A percentile compares a stretch with the other conserved stretches of the same genome.
Conservation (phyloP, 2,113 vertebrate species). For the Boulengeromyrus knoepffleri region DNA sequence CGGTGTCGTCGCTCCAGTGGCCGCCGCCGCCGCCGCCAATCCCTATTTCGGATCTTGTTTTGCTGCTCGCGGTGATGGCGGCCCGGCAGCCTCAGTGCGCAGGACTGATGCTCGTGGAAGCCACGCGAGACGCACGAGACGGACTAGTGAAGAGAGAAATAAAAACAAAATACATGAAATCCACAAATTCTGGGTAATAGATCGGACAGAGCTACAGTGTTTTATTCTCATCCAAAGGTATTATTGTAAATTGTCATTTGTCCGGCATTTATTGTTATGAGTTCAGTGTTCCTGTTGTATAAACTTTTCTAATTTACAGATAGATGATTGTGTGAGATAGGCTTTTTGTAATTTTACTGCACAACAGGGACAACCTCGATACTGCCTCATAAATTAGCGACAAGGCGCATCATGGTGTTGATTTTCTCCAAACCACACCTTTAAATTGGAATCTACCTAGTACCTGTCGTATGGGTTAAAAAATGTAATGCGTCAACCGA, state of each 20-base stretch:
- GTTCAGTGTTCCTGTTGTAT: neutral
- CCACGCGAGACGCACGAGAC: neutral
- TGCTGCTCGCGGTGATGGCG: slow-evolving; percentile 52
- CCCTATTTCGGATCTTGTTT: slow-evolving; percentile 44
- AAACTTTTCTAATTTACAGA: neutral
- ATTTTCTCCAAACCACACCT: neutral
- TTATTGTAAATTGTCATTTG: neutral
- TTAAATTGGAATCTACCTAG: neutral
- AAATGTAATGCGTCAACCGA: neutral
- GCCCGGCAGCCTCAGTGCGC: slow-evolving; percentile 25
- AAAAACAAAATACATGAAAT: neutral
- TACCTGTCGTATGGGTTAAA: neutral
- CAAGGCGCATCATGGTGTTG: neutral
- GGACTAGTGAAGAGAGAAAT: neutral
- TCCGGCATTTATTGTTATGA: neutral
- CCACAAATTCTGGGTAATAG: neutral
- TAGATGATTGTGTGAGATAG: neutral
- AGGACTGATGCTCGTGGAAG: neutral
- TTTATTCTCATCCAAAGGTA: neutral
- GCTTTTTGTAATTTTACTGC: neutral
- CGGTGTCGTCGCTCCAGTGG: slow-evolving; percentile 41
- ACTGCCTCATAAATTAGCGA: neutral
- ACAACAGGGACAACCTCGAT: neutral
- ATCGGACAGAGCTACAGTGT: neutral
- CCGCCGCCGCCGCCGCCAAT: slow-evolving; percentile 30